phyloP scores from a whole-genome alignment of 2,797 vertebrate species.

The Liasis olivaceus region DNA sequence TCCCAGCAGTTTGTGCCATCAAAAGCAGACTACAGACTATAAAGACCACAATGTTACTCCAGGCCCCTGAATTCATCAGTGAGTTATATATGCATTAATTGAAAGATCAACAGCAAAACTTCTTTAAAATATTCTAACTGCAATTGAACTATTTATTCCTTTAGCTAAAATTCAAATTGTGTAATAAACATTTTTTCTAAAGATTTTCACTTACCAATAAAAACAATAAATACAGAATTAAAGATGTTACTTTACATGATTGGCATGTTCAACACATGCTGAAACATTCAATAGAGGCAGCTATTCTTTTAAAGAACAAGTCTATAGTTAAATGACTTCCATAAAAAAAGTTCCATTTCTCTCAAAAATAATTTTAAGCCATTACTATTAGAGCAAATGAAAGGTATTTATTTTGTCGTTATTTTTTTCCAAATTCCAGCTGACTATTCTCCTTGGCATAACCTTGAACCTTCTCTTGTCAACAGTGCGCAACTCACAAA shows the following conservation, averaged over 20 bases:
- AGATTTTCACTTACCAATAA: background rate
- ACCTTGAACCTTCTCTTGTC: background rate
- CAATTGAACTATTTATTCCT: background rate
- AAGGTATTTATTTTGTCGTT: background rate
- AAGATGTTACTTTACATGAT: background rate
- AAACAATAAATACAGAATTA: background rate
- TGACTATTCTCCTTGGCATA: background rate
- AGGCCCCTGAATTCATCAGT: background rate
- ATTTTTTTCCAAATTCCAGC: background rate
- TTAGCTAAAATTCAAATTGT: background rate
- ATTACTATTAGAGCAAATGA: background rate
- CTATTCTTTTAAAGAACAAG: background rate
- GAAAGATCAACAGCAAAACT: background rate
- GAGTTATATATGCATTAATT: background rate
- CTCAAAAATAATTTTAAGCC: background rate
- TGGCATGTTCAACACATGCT: background rate
- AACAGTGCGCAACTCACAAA: background rate
- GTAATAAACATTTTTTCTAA: background rate
- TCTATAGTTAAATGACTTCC: background rate
- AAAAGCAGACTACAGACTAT: background rate
- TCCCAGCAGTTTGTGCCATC: background rate
- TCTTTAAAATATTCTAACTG: background rate
- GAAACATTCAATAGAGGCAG: background rate
- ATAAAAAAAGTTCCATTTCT: background rate
- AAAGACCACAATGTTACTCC: background rate